Percentiles rank a stretch among this genome's conserved stretches.
These are phyloP conservation scores for Sebastes cheni DNA, from an alignment of 2,797 vertebrate species.

Conservation along the genomic window DNA sequence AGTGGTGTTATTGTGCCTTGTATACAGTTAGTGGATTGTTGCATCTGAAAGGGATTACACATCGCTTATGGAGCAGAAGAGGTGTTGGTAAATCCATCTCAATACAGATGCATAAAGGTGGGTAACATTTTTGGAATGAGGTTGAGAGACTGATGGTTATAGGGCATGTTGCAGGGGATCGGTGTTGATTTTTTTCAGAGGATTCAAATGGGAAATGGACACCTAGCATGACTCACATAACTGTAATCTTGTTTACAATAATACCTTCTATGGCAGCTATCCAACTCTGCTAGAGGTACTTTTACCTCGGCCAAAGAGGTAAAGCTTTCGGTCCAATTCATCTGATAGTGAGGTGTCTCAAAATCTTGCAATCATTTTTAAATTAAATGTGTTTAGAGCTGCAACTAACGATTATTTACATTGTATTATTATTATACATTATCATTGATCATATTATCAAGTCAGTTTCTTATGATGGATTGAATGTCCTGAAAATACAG, in stretches of 20 bases:
- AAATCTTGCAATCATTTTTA: background rate
- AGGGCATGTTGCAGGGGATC: background rate
- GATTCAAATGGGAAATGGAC: constrained; percentile 2
- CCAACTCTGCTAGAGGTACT: background rate
- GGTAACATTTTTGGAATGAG: background rate
- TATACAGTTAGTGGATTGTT: constrained; percentile 10
- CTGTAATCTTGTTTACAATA: constrained; percentile 6
- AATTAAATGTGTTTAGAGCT: too few species aligned
- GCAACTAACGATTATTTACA: too few species aligned
- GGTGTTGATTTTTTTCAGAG: background rate
- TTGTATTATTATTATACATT: too few species aligned
- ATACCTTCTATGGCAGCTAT: background rate
- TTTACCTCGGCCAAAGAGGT: background rate
- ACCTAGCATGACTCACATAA: background rate
- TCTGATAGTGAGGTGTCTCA: too few species aligned
- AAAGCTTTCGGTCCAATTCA: background rate
- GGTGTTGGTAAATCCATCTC: background rate
- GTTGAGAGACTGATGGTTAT: background rate
- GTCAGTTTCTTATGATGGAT: too few species aligned
- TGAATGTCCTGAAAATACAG: too few species aligned
- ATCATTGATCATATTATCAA: too few species aligned
- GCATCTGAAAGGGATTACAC: background rate
- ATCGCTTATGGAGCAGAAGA: background rate
- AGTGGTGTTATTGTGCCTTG: constrained; percentile 34
- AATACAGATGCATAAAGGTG: background rate